Evolutionary conservation across 23 tunicate species (phyloP), one percentile per base, ranked within the genome.

Genomic region (Trididemnum miniatum): DNA sequence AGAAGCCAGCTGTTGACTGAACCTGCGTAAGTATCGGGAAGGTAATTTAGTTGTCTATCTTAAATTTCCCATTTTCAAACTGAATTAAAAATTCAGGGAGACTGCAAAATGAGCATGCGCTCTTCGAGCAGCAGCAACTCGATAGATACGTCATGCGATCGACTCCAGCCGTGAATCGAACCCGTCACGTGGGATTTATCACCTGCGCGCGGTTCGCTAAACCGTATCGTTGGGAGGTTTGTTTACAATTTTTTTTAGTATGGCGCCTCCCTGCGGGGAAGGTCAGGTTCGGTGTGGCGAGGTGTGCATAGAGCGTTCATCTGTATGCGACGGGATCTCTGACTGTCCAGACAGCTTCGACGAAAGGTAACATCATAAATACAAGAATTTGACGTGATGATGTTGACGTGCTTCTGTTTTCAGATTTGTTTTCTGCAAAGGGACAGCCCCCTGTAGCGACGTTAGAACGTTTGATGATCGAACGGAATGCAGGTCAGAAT

Each of bases 301-400:
- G n/a, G n/a, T 1, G 22, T 90, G 96, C 80, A 63, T 80, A 20
- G 50, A 63, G 15, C 69, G 83, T 71, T 29, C 36, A 15, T 72
- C 75, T 15, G 72, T 90, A 27, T 90, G 96, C 74, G 90, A 90
- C 40, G 86, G 86, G 31, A 54, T 50, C 44, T 37, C 2, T 39
- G 96, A 90, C 64, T 90, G 96, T 35, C 18, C n/a, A 4, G 51
- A 78, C 30, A 77, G 36, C 84, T 26, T n/a, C 23, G 96, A 90
- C 65, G 96, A 90, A 62, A 62, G 29, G 67, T 62, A 62, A 62
- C 25, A n/a, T 62, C 22, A 12, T 15, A 5, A 62, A n/a, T 62
- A 7, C 54, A 44, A 7, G 15, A 44, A 7, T 44, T n/a, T n/a
- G n/a, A n/a, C n/a, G n/a, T n/a, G n/a, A 44, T 15, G 12, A 44